Conservation (phyloP, 2,797 vertebrate species). For the Yasuhikotakia modesta region DNA sequence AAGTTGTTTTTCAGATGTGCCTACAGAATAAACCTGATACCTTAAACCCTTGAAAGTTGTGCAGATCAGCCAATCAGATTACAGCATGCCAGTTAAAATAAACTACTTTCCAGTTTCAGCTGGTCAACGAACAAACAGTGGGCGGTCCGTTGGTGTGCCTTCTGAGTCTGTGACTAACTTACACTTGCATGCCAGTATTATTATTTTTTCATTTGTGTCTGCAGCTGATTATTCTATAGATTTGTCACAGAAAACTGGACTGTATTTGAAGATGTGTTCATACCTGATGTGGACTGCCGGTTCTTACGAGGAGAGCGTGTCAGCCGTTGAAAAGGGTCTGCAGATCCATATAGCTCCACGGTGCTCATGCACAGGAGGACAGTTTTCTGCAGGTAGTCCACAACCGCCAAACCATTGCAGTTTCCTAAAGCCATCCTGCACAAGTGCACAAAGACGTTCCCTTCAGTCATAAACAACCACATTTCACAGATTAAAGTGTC, state of each 20-base stretch:
- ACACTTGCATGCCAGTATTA: conserved; percentile 1
- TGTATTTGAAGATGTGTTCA: conserved; percentile 35
- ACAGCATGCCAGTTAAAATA: neutral
- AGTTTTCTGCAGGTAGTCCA: conserved; percentile 96
- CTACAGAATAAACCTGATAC: too few species aligned
- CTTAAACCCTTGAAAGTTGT: too few species aligned
- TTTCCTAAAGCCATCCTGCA: conserved; percentile 93
- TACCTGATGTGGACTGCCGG: conserved; percentile 96
- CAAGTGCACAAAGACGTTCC: conserved; percentile 19
- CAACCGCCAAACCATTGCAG: conserved; percentile 89
- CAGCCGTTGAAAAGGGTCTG: conserved; percentile 92
- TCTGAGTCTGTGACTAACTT: too few species aligned
- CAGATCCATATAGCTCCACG: conserved; percentile 88
- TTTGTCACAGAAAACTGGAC: conserved; percentile 2
- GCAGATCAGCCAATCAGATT: neutral
- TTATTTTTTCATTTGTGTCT: neutral
- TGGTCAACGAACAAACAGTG: too few species aligned
- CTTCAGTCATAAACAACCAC: conserved; percentile 9
- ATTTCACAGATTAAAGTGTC: conserved; percentile 35
- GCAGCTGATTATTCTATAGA: neutral
- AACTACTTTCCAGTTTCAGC: too few species aligned
- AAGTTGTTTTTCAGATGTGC: too few species aligned
- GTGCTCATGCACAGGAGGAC: conserved; percentile 91
- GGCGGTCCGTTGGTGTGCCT: too few species aligned
- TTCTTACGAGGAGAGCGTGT: conserved; percentile 92